Percentiles rank a stretch among this genome's conserved stretches.
These are phyloP conservation scores for Ophonus ardosiacus DNA, from an alignment of 2,888 invertebrate genomes.

Conservation along the genomic window DNA sequence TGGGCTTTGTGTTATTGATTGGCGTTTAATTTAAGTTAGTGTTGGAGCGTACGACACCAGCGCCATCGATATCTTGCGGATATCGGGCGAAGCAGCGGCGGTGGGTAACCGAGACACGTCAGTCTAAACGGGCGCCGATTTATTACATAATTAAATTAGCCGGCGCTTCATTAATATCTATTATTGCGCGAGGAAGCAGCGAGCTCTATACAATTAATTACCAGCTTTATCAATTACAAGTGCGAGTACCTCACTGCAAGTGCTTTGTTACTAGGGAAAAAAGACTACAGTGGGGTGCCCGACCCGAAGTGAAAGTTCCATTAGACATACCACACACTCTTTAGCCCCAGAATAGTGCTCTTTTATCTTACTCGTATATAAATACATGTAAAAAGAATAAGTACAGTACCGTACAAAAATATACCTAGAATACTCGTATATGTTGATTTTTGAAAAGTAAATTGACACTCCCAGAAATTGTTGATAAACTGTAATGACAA, in stretches of 20 bases:
- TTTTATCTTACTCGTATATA: no score
- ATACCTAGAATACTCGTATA: no score
- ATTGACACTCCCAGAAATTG: no score
- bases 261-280: neutral
- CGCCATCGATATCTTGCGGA: neutral
- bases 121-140: conserved; percentile 67
- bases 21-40: neutral
- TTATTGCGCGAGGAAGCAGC: conserved; percentile 68
- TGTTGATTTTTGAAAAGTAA: no score
- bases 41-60: neutral
- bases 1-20: neutral
- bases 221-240: conserved; percentile 49
- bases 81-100: neutral
- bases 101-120: conserved; percentile 59
- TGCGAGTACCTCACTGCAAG: neutral
- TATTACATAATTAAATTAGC: conserved; percentile 71
- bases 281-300: neutral
- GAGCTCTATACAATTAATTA: conserved; percentile 45
- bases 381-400: no score
- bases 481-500: no score
- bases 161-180: conserved; percentile 71
- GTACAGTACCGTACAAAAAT: no score
- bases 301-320: neutral
- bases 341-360: no score
- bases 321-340: no score